Evolutionary conservation across 2,888 invertebrate species (phyloP), one percentile per base, ranked within the genome.

Genomic region (Masnerella sp.): DNA sequence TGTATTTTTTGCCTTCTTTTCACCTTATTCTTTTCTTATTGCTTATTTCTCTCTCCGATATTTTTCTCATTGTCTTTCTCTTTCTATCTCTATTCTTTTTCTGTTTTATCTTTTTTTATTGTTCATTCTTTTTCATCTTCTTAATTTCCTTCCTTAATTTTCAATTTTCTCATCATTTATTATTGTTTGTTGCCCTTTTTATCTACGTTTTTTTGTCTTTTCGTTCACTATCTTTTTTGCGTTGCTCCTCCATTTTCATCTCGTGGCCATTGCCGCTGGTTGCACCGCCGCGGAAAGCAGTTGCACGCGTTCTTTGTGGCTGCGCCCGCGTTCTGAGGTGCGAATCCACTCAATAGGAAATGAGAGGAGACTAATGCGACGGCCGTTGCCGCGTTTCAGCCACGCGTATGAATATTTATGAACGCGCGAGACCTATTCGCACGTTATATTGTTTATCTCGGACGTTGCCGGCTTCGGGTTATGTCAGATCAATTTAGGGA

Each of bases 381-480:
- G 30, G 38, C 49, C 52, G 59, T 49, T 52, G 54, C 52, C 38
- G 62, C 40, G 22, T 62, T 59, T 58, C 58, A 25, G 67, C 45
- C 45, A 45, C 40, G 42, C 47, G 36, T 30, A 71, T 71, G 71
- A 71, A 71, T 71, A 71, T 71, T 71, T 64, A 69, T 69, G 61
- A 69, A 61, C 45, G 45, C 64, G 54, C 28, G 49, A 51, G 51
- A 43, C 42, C 22, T 5, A 15, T 45, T 70, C 49, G 56, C 70
- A 38, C 59, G 40, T 43, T 25, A 11, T 70, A 70, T 70, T 70
- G 70, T 71, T 71, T 71, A 71, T 71, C 70, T 20, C 36, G 20
- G 34, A 40, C 56, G 49, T 28, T 43, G 51, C 25, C 1, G 32
- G 5, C 5, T 8, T 32, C 42, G 36, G 56, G 56, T 51, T 43